Conservation (phyloP, 2,888 invertebrate species). For the Drosophila diplacantha region DNA sequence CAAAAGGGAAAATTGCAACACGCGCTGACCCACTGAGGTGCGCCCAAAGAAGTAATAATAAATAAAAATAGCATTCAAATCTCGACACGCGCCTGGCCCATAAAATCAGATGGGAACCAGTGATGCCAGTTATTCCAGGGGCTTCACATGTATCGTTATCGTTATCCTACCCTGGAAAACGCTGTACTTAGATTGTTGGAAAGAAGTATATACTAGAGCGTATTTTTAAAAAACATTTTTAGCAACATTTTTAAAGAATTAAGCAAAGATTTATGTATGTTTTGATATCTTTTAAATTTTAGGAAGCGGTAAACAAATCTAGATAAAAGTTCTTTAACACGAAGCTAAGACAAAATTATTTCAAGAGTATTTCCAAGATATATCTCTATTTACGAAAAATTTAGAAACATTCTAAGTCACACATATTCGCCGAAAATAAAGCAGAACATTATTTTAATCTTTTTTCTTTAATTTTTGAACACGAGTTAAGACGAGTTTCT, state of each 20-base stretch:
- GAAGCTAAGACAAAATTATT: too few species aligned
- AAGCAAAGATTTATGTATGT: not conserved
- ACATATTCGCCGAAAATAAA: too few species aligned
- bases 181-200: not conserved
- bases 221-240: not conserved
- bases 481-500: too few species aligned
- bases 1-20: slow-evolving; percentile 46
- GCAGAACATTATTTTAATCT: too few species aligned
- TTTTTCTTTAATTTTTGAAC: too few species aligned
- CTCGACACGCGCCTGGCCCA: slow-evolving; percentile 32
- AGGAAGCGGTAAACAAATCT: too few species aligned
- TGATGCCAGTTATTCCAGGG: not conserved
- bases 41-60: slow-evolving; percentile 7
- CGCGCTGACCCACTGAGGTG: slow-evolving; percentile 25
- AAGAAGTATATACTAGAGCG: not conserved
- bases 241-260: not conserved
- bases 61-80: slow-evolving; percentile 21
- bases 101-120: slow-evolving; percentile 12
- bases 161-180: not conserved
- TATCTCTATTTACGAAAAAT: too few species aligned
- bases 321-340: too few species aligned
- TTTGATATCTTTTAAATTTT: not conserved
- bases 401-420: too few species aligned
- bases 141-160: not conserved
- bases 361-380: too few species aligned